Percentiles rank a stretch among this genome's conserved stretches.
phyloP scores from a whole-genome alignment of 2,113 vertebrate genomes.

The Oenanthe oenanthe region DNA sequence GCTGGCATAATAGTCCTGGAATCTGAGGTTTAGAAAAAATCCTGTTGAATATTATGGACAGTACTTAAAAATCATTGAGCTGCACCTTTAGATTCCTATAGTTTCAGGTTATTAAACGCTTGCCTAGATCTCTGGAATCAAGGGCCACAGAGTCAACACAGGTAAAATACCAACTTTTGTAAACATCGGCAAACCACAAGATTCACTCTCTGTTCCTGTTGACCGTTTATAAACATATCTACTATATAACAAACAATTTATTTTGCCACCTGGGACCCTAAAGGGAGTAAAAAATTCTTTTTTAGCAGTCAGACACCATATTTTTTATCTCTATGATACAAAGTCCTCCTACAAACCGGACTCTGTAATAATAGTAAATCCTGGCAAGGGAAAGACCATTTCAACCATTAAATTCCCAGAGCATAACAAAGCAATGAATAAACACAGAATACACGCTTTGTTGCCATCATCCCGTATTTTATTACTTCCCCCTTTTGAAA shows the following conservation, averaged over 20 bases:
- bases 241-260: not conserved
- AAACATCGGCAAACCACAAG: not conserved
- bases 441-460: not conserved
- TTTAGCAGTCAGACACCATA: not conserved
- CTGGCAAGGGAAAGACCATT: not conserved
- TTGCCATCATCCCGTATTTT: not conserved
- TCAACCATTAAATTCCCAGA: not conserved
- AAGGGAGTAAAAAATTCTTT: not conserved
- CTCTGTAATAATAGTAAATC: not conserved
- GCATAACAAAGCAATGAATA: not conserved
- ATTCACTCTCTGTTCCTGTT: not conserved
- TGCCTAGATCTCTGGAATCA: not conserved
- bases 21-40: not conserved
- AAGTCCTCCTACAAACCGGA: not conserved
- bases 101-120: not conserved
- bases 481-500: constrained; percentile 27
- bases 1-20: not conserved
- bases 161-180: not conserved
- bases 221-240: not conserved
- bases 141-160: not conserved
- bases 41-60: not conserved
- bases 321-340: not conserved
- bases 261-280: not conserved
- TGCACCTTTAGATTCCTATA: not conserved
- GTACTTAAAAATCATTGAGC: not conserved